Base-by-base conservation (phyloP, 2,888 invertebrate genomes). In the Adelphocoris suturalis region DNA sequence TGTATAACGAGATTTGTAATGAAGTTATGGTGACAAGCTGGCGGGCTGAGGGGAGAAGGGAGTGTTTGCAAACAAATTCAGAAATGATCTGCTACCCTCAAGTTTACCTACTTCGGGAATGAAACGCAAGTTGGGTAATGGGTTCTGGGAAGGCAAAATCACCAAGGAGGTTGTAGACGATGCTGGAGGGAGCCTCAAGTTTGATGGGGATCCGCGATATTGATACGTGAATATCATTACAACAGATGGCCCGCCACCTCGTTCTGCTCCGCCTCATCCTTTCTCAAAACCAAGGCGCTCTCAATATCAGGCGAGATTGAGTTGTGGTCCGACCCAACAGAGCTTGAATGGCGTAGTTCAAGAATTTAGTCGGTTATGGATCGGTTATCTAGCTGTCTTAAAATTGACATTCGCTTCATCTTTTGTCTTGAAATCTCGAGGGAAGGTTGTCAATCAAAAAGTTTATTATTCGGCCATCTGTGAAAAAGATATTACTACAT, bases 151-250 rank as follows among this genome's bases (percentile, higher is more conserved):
- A 86, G 61, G 86, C 46, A 68, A 27, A 37, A 23, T 37, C 75
- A 86, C 75, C 85, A 61, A 61, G 55, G 85, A 57, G 46, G 61
- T 37, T 23, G 84, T 28, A 55, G 84, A 55, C 55, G 84, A 84
- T 3, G 55, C 55, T 55, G n/a, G 55, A 85, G 16, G 85, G 57
- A 61, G 55, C 57, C 46, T 48, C 68, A 86, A 86, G 47, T 86
- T 86, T 86, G 86, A 86, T 86, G 85, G 55, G 85, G 37, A 82
- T 37, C 47, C 76, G 75, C 76, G 86, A 68, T 86, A 86, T 86
- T 86, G 86, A 86, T 86, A 86, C 86, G 86, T 75, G 86, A 86
- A 86, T 86, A 85, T 86, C 86, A 86, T 86, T 75, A 86, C 76
- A 86, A 86, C 86, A 86, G 86, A 86, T 86, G 86, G 86, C 28